Evolutionary conservation across 2,888 invertebrate species (phyloP).

Genomic region (Marronus borbonicus): DNA sequence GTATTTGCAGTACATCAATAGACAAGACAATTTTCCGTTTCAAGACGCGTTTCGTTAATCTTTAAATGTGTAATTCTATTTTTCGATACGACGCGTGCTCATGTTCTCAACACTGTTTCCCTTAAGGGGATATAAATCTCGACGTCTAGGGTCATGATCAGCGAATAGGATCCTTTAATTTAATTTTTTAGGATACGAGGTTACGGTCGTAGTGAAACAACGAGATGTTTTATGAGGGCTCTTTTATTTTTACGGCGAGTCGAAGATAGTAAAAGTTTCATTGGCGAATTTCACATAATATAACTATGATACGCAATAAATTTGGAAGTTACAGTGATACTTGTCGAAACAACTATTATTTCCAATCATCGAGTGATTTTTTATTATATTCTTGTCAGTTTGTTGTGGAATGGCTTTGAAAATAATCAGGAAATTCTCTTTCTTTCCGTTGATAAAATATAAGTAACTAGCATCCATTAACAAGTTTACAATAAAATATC

Average conservation of each 20-base stretch:
- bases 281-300: background rate
- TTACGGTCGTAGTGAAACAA: background rate
- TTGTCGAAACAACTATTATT: background rate
- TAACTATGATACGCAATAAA: constrained; percentile 4
- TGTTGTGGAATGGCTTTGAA: too few species aligned
- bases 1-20: constrained; percentile 15
- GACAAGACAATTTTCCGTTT: background rate
- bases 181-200: constrained; percentile 10
- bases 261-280: constrained; percentile 13
- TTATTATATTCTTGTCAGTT: too few species aligned
- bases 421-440: too few species aligned
- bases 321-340: background rate
- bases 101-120: background rate
- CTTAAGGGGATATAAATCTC: background rate
- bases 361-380: background rate
- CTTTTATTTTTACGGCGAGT: constrained; percentile 1
- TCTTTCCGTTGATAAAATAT: too few species aligned
- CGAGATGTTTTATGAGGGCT: constrained; percentile 12
- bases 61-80: background rate
- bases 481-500: too few species aligned
- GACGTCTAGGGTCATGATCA: constrained; percentile 1
- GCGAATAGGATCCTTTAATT: constrained; percentile 5
- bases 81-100: too few species aligned
- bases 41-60: too few species aligned
- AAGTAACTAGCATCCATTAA: too few species aligned